These are phyloP conservation scores for Anabacerthia variegaticeps DNA, from an alignment of 2,797 vertebrate genomes.

Conservation along the genomic window DNA sequence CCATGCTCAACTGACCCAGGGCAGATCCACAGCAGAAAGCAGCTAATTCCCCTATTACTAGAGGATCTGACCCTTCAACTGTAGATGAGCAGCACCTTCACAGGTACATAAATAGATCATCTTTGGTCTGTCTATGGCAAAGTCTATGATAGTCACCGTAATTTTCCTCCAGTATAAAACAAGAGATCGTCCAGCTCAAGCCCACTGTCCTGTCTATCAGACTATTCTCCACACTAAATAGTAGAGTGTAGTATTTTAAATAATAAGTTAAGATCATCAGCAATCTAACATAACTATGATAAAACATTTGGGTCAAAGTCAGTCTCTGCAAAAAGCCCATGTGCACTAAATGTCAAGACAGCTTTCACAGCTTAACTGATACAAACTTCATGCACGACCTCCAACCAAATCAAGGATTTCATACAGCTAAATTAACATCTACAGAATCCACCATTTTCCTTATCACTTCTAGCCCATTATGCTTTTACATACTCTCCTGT, in stretches of 20 bases:
- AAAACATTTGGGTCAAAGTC: neutral
- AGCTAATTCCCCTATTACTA: neutral
- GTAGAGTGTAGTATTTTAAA: rapidly evolving
- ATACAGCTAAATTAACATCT: neutral
- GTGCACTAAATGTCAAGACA: neutral
- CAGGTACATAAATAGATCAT: neutral
- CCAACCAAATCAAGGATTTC: neutral
- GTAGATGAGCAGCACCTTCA: neutral
- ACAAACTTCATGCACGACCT: neutral
- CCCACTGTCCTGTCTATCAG: neutral
- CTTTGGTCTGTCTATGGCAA: neutral
- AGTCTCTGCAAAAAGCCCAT: neutral
- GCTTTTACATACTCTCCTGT: neutral
- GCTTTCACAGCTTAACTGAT: neutral
- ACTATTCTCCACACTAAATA: neutral
- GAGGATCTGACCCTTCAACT: neutral
- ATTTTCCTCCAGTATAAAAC: neutral
- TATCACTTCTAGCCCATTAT: neutral
- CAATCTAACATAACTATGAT: neutral
- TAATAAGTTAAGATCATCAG: neutral
- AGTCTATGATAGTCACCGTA: neutral
- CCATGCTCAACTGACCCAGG: neutral
- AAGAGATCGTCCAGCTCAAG: neutral
- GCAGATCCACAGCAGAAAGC: neutral
- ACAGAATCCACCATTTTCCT: neutral